Conservation (phyloP, 23 tunicate species). For the Trididemnum miniatum region DNA sequence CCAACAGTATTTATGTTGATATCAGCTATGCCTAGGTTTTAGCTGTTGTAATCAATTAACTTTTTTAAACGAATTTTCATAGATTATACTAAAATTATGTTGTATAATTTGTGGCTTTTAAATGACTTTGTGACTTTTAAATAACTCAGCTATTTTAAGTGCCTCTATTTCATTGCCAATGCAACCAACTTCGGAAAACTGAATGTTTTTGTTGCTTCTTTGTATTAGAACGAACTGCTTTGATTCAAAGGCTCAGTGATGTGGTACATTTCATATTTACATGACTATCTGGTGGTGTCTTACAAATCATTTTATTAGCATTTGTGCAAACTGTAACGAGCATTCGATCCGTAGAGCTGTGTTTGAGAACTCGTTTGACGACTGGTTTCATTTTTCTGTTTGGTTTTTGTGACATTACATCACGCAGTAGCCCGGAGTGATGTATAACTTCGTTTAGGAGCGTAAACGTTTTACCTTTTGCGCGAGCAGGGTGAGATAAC, state of each 20-base stretch:
- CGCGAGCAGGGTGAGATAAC: not conserved
- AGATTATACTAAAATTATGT: not conserved
- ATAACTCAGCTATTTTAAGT: not conserved
- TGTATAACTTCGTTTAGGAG: not conserved
- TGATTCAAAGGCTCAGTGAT: not conserved
- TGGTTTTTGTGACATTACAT: not conserved
- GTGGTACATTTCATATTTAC: slow-evolving; percentile 17
- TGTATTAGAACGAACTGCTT: not conserved
- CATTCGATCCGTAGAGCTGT: not conserved
- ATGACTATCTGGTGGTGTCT: slow-evolving; percentile 29
- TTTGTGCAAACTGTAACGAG: not conserved
- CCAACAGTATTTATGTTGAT: not conserved
- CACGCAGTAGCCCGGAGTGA: not conserved
- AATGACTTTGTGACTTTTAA: no score
- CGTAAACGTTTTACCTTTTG: not conserved
- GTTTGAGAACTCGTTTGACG: not conserved
- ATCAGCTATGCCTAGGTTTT: not conserved
- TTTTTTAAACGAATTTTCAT: not conserved
- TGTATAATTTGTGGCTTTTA: not conserved
- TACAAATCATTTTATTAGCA: not conserved
- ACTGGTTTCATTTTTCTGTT: not conserved
- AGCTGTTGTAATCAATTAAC: not conserved
- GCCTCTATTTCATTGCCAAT: slow-evolving; percentile 16
- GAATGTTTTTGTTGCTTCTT: not conserved
- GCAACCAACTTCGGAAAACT: not conserved